phyloP scores from a whole-genome alignment of 2,888 invertebrate genomes.

The Sacculina carcini region DNA sequence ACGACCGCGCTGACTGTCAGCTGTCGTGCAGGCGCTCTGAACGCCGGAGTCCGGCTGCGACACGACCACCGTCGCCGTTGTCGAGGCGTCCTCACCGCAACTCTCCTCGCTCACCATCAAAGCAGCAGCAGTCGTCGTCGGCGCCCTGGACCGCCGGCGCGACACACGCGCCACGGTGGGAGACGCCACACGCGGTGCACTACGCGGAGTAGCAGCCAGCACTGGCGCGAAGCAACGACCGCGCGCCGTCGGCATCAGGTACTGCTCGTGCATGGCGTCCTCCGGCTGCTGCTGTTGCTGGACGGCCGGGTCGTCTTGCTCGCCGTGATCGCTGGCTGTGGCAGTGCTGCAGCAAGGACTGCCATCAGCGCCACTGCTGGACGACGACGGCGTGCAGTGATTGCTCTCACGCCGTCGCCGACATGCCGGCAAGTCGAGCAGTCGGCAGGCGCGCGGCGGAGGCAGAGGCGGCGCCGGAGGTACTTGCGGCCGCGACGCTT shows the following conservation, averaged over 20 bases:
- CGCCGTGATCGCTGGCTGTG: too few relatives aligned
- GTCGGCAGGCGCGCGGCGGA: too few relatives aligned
- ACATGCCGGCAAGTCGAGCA: too few relatives aligned
- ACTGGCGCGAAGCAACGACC: constrained; percentile 15
- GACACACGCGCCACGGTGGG: constrained; percentile 14
- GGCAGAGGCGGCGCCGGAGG: too few relatives aligned
- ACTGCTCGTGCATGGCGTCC: constrained; percentile 56
- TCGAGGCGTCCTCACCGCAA: constrained; percentile 7
- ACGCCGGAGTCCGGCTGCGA: constrained; percentile 16
- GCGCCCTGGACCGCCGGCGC: neutral
- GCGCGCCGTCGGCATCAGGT: constrained; percentile 29
- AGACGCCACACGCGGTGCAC: constrained; percentile 8
- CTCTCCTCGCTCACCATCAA: constrained; percentile 5
- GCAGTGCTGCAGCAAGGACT: too few relatives aligned
- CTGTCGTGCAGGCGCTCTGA: constrained; percentile 11
- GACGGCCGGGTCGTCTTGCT: too few relatives aligned
- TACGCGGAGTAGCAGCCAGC: constrained; percentile 8
- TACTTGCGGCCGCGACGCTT: too few relatives aligned
- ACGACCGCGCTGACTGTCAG: constrained; percentile 10
- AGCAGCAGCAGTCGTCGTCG: neutral
- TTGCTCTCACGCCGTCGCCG: too few relatives aligned
- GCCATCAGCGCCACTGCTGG: too few relatives aligned
- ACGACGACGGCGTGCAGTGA: too few relatives aligned
- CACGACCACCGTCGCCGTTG: constrained; percentile 14
- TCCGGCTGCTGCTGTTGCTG: too few relatives aligned